Evolutionary conservation across 2,888 invertebrate genomes (phyloP), one percentile per base, ranked within the genome.

Genomic region (Hydrotaea cyrtoneurina): DNA sequence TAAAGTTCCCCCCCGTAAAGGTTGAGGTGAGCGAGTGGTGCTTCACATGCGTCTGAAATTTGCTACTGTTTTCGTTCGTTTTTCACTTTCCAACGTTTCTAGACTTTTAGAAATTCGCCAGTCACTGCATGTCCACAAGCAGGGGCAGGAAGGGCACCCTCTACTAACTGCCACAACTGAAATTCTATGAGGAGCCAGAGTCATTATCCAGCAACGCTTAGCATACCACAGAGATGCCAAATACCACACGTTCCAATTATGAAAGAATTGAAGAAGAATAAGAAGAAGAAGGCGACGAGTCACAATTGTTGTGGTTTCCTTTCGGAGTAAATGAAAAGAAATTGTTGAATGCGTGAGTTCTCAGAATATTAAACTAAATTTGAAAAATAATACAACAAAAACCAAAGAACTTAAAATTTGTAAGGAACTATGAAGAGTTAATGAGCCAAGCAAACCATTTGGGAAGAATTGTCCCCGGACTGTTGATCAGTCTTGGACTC

Each of bases 181-280:
- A 23, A 57, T 57, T 21, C 17, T 1, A 23, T 10, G 10, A 15
- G 26, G 59, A 59, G 59, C 26, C 59, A 21, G 10, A 57, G 23
- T 57, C 23, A 57, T 57, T 13, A 23, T 57, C 10, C n/a, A 13
- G 10, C 57, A 21, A 7, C 10, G 57, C 23, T 19, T 7, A 23
- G 23, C 76, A 76, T 59, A 66, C n/a, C 66, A 39, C 50, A 66
- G 66, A 79, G 79, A 72, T 83, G 83, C 79, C 83, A 83, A 83
- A 83, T 79, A 83, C 76, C 83, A 59, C 73, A 80, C 79, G 69
- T 80, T 76, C 69, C 69, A 43, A 80, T 83, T 80, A 73, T 79
- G 83, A 76, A 83, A 1, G 13, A 39, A 39, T 10, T 3, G 11
- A 4, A 31, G 31, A 31, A 31, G 31, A 31, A 31, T 2, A 31